Percentiles rank a stretch among this genome's conserved stretches.
Conservation (phyloP, 2,113 vertebrate species). For the Alethe castanea region DNA sequence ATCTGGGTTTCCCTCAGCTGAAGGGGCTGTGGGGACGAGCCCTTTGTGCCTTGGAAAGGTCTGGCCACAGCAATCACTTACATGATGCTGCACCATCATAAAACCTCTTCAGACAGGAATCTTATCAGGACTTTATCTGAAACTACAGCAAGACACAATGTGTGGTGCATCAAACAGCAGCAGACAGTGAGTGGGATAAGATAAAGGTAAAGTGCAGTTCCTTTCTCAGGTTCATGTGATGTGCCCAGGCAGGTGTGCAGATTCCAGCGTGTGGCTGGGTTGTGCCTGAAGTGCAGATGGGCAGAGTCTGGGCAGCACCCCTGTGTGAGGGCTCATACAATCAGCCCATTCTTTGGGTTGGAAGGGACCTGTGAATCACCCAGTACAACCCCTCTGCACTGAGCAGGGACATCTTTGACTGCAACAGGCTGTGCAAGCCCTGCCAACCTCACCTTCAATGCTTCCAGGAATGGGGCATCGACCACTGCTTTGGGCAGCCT, state of each 20-base stretch:
- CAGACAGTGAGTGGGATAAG: neutral
- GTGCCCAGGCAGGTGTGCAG: neutral
- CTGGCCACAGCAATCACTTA: neutral
- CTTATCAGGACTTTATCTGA: neutral
- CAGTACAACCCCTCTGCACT: neutral
- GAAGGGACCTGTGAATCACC: neutral
- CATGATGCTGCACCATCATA: neutral
- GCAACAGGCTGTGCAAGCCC: neutral
- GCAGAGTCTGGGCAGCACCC: neutral
- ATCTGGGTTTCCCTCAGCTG: neutral
- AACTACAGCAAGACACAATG: neutral
- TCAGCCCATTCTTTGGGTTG: fast-evolving
- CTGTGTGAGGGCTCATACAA: neutral
- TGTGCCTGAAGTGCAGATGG: fast-evolving
- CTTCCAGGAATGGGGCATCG: neutral
- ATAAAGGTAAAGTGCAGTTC: neutral
- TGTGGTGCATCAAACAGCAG: neutral
- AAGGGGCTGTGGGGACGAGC: neutral
- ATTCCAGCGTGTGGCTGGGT: fast-evolving
- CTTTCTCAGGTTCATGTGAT: neutral
- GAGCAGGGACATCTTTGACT: neutral
- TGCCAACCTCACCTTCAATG: fast-evolving
- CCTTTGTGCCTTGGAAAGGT: neutral
- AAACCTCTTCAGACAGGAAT: neutral
- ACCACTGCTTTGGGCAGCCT: neutral